Percentiles rank a stretch among this genome's conserved stretches.
These are phyloP conservation scores for Baccha elongata DNA, from an alignment of 2,888 invertebrate species.

Conservation along the genomic window DNA sequence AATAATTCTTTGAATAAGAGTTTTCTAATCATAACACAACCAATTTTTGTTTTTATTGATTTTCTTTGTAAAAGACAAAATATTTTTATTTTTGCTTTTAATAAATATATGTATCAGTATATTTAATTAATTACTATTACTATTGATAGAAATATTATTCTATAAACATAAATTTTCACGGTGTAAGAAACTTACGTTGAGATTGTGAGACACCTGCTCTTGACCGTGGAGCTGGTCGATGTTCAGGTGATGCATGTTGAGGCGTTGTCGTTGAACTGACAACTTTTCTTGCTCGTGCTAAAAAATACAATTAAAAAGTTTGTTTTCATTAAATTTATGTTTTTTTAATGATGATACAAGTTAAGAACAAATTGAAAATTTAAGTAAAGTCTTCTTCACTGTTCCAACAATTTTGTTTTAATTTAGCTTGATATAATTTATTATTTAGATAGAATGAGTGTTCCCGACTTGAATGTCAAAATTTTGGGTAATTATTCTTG, in stretches of 20 bases:
- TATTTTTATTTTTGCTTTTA: not conserved
- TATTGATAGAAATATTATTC: not conserved
- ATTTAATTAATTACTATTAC: not conserved
- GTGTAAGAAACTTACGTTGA: constrained; percentile 88
- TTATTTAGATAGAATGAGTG: too few species aligned
- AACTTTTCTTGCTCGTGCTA: constrained; percentile 87
- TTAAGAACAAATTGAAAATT: too few species aligned
- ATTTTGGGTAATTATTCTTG: too few species aligned
- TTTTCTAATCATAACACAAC: not conserved
- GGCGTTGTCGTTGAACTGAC: constrained; percentile 78
- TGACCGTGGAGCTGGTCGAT: constrained; percentile 83
- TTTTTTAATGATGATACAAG: too few species aligned
- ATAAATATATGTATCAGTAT: not conserved
- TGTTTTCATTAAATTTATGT: too few species aligned
- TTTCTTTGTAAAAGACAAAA: not conserved
- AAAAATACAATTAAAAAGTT: constrained; percentile 14
- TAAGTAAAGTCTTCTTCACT: not conserved
- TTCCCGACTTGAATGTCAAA: too few species aligned
- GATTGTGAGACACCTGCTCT: constrained; percentile 94
- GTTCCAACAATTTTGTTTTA: not conserved
- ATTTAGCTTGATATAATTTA: too few species aligned
- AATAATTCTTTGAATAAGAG: too few species aligned
- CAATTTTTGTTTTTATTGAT: not conserved
- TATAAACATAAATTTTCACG: constrained; percentile 2
- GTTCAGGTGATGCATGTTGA: constrained; percentile 84